These are phyloP conservation scores for Sphaeridia pumilis DNA, from an alignment of 2,888 invertebrate genomes.

Conservation along the genomic window DNA sequence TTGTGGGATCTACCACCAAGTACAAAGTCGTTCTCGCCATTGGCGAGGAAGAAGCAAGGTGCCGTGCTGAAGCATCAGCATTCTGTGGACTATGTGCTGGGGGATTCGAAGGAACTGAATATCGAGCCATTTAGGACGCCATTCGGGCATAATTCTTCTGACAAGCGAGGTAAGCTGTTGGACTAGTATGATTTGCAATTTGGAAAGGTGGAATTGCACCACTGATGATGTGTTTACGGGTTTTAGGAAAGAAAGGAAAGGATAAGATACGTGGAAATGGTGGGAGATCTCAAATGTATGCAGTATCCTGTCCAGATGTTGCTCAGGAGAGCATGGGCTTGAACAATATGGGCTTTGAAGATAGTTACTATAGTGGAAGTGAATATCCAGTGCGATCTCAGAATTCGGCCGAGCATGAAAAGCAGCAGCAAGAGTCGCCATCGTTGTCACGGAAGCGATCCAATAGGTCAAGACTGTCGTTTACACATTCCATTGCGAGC, in stretches of 20 bases:
- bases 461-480: not conserved
- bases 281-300: conserved; percentile 29
- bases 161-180: conserved; percentile 5
- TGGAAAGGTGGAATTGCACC: no score
- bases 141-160: conserved; percentile 9
- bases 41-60: conserved; percentile 16
- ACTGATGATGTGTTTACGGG: conserved; percentile 2
- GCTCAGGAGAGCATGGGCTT: conserved; percentile 14
- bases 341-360: conserved; percentile 1
- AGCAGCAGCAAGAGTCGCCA: not conserved
- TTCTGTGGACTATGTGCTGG: conserved; percentile 12
- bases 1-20: conserved; percentile 34
- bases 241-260: conserved; percentile 17
- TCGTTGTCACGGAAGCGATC: not conserved
- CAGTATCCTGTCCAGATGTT: conserved; percentile 34
- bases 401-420: not conserved
- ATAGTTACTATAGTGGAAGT: not conserved
- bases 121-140: conserved; percentile 6
- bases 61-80: conserved; percentile 11
- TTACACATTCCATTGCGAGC: conserved; percentile 1
- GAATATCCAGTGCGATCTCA: not conserved
- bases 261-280: conserved; percentile 1
- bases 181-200: not conserved
- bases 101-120: not conserved
- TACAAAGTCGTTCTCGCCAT: conserved; percentile 30